These are phyloP conservation scores for Drosophila setosimentum DNA, from an alignment of 2,888 invertebrate genomes.

Conservation along the genomic window DNA sequence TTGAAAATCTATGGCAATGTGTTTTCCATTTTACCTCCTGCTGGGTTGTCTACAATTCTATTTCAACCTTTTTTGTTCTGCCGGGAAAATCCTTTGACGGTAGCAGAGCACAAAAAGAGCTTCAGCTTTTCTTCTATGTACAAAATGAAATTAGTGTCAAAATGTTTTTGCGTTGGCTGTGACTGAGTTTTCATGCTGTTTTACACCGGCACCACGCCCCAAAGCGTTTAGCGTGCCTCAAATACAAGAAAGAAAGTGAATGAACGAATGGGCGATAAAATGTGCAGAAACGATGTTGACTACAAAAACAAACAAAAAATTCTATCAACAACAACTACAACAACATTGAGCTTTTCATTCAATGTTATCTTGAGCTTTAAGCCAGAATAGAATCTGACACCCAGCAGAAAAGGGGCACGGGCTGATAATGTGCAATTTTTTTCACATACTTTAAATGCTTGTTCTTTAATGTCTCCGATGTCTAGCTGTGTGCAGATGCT, in stretches of 20 bases:
- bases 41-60: conserved; percentile 67
- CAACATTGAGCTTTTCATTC: conserved; percentile 63
- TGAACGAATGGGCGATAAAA: conserved; percentile 72
- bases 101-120: conserved; percentile 48
- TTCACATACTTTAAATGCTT: conserved; percentile 62
- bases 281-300: conserved; percentile 62
- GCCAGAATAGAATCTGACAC: conserved; percentile 70
- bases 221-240: conserved; percentile 73
- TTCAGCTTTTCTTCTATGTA: conserved; percentile 71
- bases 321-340: conserved; percentile 35
- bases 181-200: conserved; percentile 79
- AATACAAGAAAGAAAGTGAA: conserved; percentile 52
- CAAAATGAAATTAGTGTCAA: conserved; percentile 80
- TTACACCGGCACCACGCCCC: conserved; percentile 76
- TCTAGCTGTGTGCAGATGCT: conserved; percentile 21
- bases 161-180: conserved; percentile 77
- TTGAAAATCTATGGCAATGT: conserved; percentile 66
- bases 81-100: conserved; percentile 74
- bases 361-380: conserved; percentile 72
- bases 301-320: conserved; percentile 33
- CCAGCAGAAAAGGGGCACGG: conserved; percentile 4
- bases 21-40: conserved; percentile 62
- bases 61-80: conserved; percentile 65
- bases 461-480: conserved; percentile 32
- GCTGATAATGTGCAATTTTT: conserved; percentile 62